Conservation (phyloP, 2,888 invertebrate genomes). For the Scrobipalpa atriplicella region DNA sequence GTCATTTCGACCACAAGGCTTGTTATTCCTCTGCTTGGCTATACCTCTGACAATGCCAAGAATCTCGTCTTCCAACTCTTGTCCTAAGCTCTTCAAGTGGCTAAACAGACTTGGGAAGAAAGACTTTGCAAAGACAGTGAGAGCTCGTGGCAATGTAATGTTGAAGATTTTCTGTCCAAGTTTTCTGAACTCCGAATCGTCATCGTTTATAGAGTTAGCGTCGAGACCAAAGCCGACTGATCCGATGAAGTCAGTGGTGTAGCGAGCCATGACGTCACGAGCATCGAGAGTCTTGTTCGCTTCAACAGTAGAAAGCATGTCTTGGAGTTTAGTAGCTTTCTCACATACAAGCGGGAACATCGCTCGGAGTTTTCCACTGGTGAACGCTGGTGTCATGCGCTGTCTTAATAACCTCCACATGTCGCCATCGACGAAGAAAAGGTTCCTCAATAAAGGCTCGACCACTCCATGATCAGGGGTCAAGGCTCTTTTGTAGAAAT, state of each 20-base stretch:
- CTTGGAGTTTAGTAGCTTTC: slow-evolving; percentile 42
- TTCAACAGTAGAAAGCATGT: slow-evolving; percentile 23
- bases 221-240: slow-evolving; percentile 40
- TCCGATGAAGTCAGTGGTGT: slow-evolving; percentile 39
- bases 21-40: slow-evolving; percentile 35
- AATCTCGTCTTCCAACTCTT: slow-evolving; percentile 20
- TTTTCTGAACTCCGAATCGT: slow-evolving; percentile 38
- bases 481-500: slow-evolving; percentile 45
- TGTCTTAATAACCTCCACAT: slow-evolving; percentile 50
- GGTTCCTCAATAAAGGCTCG: slow-evolving; percentile 46
- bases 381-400: slow-evolving; percentile 47
- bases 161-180: slow-evolving; percentile 37
- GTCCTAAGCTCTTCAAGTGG: slow-evolving; percentile 13
- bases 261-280: slow-evolving; percentile 42
- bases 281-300: slow-evolving; percentile 38
- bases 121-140: slow-evolving; percentile 16
- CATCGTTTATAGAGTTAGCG: slow-evolving; percentile 35
- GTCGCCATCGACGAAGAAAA: slow-evolving; percentile 51
- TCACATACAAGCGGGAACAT: slow-evolving; percentile 51
- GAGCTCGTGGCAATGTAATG: neutral
- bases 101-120: slow-evolving; percentile 16
- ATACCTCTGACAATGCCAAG: slow-evolving; percentile 31
- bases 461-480: slow-evolving; percentile 37
- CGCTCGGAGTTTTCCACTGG: slow-evolving; percentile 46
- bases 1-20: slow-evolving; percentile 40